These are phyloP conservation scores for Sylvilagus bachmani DNA, from an alignment of 2,113 vertebrate species.

Conservation along the genomic window DNA sequence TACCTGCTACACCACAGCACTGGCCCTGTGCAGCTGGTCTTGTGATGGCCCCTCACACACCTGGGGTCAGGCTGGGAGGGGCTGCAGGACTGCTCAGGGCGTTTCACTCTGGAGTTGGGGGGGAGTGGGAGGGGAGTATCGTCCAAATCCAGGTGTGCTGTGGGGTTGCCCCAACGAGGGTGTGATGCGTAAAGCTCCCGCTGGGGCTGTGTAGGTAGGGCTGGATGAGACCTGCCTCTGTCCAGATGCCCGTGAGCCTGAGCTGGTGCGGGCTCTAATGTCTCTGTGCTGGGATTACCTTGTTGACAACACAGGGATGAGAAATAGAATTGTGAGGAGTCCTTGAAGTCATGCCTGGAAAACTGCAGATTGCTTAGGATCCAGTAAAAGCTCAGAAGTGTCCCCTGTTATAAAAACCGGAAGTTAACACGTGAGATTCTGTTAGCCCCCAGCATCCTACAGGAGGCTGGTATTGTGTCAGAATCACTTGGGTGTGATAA, in stretches of 20 bases:
- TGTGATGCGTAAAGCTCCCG: background rate
- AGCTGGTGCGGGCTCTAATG: background rate
- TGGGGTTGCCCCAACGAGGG: background rate
- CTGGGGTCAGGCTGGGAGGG: background rate
- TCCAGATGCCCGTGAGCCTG: background rate
- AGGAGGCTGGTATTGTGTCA: background rate
- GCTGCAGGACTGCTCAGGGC: background rate
- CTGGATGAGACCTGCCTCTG: background rate
- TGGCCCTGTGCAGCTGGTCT: background rate
- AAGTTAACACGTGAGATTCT: background rate
- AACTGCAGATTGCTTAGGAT: background rate
- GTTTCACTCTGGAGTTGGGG: background rate
- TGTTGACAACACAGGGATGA: background rate
- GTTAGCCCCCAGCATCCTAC: background rate
- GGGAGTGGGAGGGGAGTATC: background rate
- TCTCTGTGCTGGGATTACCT: background rate
- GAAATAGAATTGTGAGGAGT: background rate
- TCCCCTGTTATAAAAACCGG: background rate
- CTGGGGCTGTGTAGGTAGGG: background rate
- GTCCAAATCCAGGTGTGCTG: background rate
- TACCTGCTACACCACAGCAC: too few species aligned
- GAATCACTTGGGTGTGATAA: constrained; percentile 7
- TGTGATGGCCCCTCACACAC: background rate
- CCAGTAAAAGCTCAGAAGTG: background rate
- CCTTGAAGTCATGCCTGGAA: background rate